These are phyloP conservation scores for Tillus elongatus DNA, from an alignment of 2,888 invertebrate genomes.

Conservation along the genomic window DNA sequence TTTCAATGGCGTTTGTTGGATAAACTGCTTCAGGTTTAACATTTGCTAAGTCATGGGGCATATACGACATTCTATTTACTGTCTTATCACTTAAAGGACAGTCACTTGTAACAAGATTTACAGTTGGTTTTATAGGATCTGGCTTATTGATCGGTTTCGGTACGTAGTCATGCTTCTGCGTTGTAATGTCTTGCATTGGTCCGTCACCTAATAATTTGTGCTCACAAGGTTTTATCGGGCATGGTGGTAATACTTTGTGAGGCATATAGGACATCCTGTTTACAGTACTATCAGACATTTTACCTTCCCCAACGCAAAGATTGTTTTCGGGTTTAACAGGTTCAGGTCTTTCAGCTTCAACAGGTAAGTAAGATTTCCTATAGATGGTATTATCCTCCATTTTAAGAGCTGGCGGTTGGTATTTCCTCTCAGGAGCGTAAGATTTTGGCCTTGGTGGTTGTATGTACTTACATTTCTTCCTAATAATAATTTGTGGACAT, in stretches of 20 bases:
- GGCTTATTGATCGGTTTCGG: conserved; percentile 50
- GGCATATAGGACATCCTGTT: conserved; percentile 50
- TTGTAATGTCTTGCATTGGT: conserved; percentile 65
- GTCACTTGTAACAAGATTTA: conserved; percentile 36
- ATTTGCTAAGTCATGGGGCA: conserved; percentile 41
- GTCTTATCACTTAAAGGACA: conserved; percentile 45
- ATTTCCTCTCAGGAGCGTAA: conserved; percentile 49
- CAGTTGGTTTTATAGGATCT: conserved; percentile 36
- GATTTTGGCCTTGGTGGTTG: conserved; percentile 51
- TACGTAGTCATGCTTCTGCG: conserved; percentile 63
- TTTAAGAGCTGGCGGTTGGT: conserved; percentile 49
- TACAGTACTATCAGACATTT: conserved; percentile 45
- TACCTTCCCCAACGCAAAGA: conserved; percentile 41
- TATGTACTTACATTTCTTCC: conserved; percentile 39
- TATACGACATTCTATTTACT: conserved; percentile 49
- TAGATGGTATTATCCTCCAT: conserved; percentile 57
- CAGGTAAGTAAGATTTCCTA: conserved; percentile 53
- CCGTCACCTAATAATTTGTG: conserved; percentile 54
- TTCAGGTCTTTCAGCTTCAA: conserved; percentile 34
- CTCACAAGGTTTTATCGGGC: conserved; percentile 51
- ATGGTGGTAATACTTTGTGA: conserved; percentile 47
- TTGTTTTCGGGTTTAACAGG: conserved; percentile 37
- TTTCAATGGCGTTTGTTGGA: conserved; percentile 30
- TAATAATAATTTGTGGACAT: conserved; percentile 5
- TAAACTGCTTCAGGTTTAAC: conserved; percentile 29